Conservation (phyloP, 1,140 invertebrate species). For the Dolichoris vasculosae region DNA sequence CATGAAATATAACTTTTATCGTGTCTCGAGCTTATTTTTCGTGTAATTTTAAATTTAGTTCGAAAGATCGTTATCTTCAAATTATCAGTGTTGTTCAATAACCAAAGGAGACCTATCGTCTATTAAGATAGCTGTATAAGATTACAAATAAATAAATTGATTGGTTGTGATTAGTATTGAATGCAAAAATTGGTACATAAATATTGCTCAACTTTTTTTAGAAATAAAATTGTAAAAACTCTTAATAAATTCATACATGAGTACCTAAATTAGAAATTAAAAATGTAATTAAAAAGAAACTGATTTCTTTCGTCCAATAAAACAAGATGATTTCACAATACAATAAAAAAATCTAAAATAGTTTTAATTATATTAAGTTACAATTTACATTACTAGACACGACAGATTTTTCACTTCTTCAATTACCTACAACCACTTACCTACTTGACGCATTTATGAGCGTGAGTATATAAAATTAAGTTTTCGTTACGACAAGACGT, state of each 20-base stretch:
- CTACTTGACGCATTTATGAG: constrained; percentile 53
- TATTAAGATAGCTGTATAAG: background rate
- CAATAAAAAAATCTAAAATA: constrained; percentile 4
- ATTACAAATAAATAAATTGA: background rate
- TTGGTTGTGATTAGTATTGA: background rate
- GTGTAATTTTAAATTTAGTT: constrained; percentile 19
- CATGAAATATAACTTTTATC: constrained; percentile 4
- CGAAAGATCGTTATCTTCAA: constrained; percentile 17
- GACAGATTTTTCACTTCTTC: constrained; percentile 62
- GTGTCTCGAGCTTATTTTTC: background rate
- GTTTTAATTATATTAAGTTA: background rate
- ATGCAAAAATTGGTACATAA: background rate
- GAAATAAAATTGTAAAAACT: background rate
- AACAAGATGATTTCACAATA: background rate
- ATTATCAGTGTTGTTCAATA: constrained; percentile 24
- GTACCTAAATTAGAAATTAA: too few relatives aligned
- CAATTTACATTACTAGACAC: background rate
- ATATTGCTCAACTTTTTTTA: background rate
- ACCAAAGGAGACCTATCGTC: background rate
- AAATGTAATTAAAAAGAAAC: background rate
- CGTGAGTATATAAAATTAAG: background rate
- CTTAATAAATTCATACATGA: background rate
- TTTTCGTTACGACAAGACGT: background rate
- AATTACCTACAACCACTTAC: constrained; percentile 62
- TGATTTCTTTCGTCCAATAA: background rate